Conservation (phyloP, 1,140 invertebrate species). For the Prorops nasuta region DNA sequence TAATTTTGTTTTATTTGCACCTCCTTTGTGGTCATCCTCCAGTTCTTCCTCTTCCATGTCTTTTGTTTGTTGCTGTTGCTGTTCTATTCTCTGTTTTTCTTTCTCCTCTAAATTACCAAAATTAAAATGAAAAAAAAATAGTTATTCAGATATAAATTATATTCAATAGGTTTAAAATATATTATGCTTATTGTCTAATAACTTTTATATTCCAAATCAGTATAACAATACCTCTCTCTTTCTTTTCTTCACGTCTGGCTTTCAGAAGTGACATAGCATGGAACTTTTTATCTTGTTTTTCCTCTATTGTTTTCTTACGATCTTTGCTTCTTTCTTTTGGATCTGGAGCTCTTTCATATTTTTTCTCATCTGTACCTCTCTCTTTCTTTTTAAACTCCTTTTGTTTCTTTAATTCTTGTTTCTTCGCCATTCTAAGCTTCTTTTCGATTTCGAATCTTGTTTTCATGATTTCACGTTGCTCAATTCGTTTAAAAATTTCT, state of each 20-base stretch:
- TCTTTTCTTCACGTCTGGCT: constrained; percentile 83
- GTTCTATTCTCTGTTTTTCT: constrained; percentile 59
- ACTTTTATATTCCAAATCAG: background rate
- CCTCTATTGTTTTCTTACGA: constrained; percentile 88
- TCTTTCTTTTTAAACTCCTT: constrained; percentile 64
- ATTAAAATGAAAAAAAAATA: constrained; percentile 10
- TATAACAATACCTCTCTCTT: constrained; percentile 59
- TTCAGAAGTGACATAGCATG: constrained; percentile 90
- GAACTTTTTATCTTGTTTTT: constrained; percentile 82
- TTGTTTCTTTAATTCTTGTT: constrained; percentile 72
- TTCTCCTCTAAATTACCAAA: constrained; percentile 63
- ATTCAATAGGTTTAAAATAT: background rate
- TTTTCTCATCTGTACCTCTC: constrained; percentile 56
- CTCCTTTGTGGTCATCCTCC: constrained; percentile 55
- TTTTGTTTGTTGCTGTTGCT: constrained; percentile 58
- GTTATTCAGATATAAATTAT: constrained; percentile 12
- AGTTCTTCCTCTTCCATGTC: constrained; percentile 61
- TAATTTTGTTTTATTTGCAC: constrained; percentile 65
- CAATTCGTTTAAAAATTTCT: constrained; percentile 94
- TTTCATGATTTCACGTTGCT: constrained; percentile 89
- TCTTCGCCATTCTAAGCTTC: constrained; percentile 84
- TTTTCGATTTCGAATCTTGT: constrained; percentile 97
- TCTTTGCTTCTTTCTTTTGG: constrained; percentile 83
- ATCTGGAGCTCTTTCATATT: constrained; percentile 61
- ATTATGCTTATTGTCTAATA: background rate